A percentile compares a stretch with the other conserved stretches of the same genome.
Conservation (phyloP, 1,140 invertebrate species). For the Parasteatoda tepidariorum region DNA sequence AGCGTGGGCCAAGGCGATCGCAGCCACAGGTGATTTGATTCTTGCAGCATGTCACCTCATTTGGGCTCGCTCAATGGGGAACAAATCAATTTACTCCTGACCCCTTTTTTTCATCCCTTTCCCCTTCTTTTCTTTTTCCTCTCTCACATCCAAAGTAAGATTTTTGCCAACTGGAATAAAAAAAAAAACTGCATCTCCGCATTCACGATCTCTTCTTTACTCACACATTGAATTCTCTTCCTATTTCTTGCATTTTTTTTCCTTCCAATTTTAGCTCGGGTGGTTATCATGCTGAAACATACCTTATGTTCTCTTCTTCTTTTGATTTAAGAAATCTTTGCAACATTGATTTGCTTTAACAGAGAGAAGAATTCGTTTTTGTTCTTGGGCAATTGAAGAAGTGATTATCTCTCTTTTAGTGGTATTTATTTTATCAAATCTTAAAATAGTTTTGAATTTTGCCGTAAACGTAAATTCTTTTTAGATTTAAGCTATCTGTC, state of each 20-base stretch:
- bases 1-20: slow-evolving; percentile 39
- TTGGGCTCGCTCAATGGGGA: slow-evolving; percentile 60
- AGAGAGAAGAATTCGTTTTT: too few species aligned
- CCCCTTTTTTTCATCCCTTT: neutral
- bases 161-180: slow-evolving; percentile 42
- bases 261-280: neutral
- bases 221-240: neutral
- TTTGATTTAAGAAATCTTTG: too few species aligned
- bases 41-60: slow-evolving; percentile 60
- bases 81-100: slow-evolving; percentile 57
- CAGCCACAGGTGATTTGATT: slow-evolving; percentile 62
- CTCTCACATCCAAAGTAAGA: neutral
- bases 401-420: too few species aligned
- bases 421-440: too few species aligned
- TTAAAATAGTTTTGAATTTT: too few species aligned
- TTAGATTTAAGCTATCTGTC: too few species aligned
- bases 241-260: neutral
- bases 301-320: neutral
- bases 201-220: neutral
- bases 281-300: neutral
- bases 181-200: neutral
- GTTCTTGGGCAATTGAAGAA: too few species aligned
- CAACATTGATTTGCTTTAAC: too few species aligned
- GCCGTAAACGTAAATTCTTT: too few species aligned
- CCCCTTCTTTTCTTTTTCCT: neutral